These are phyloP conservation scores for Lates japonicus DNA, from an alignment of 2,797 vertebrate genomes.

Conservation along the genomic window DNA sequence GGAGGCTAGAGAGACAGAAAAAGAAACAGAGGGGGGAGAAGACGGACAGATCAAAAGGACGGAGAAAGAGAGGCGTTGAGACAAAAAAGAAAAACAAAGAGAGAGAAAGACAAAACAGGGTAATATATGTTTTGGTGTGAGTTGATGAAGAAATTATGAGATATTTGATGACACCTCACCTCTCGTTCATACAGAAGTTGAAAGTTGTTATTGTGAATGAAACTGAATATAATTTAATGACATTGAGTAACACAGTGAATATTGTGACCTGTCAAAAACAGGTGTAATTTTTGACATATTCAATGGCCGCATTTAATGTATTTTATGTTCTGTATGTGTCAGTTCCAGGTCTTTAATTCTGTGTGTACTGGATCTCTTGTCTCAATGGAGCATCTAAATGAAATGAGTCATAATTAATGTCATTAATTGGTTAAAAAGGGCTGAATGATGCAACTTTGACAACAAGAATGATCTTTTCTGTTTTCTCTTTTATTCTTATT, in stretches of 20 bases:
- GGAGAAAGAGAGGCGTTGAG: constrained; percentile 16
- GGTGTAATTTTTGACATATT: not conserved
- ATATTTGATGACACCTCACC: not conserved
- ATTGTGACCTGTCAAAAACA: too few relatives aligned
- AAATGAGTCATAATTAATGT: not conserved
- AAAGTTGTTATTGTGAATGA: not conserved
- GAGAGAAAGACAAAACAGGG: not conserved
- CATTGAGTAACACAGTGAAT: not conserved
- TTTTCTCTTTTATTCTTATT: not conserved
- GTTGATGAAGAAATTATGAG: constrained; percentile 13
- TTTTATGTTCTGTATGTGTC: not conserved
- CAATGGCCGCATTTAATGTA: too few relatives aligned
- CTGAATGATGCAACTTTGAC: not conserved
- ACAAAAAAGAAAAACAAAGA: constrained; percentile 30
- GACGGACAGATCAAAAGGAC: constrained; percentile 40
- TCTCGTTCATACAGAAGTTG: not conserved
- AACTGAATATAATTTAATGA: constrained; percentile 8
- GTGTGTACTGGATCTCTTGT: not conserved
- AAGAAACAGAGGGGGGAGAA: not conserved
- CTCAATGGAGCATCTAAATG: not conserved
- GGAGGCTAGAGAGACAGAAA: too few relatives aligned
- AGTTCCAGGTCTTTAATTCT: too few relatives aligned
- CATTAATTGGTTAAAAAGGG: too few relatives aligned
- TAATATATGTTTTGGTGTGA: not conserved
- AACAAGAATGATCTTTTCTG: not conserved